Evolutionary conservation across 1,140 invertebrate species (phyloP), one percentile per base, ranked within the genome.

Genomic region (Leptinotarsa undecemlineata): DNA sequence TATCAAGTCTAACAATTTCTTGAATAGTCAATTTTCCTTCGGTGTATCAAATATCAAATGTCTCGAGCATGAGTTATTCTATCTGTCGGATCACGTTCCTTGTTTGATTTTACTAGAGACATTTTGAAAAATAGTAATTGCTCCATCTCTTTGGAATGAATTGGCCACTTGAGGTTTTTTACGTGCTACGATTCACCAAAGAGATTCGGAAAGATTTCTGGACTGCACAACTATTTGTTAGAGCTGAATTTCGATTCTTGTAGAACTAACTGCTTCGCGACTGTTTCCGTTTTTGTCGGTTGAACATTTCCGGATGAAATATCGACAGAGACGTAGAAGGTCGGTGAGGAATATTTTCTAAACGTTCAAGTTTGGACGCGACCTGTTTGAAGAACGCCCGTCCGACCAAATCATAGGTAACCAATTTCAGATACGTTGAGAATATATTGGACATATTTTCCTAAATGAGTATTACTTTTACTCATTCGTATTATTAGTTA

Each of bases 61-160:
- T 57, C 68, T 51, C 17, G 48, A 26, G 14, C 42, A 48, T 42
- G 68, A 69, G 68, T 42, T 48, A 71, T 71, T 71, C 60, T 20
- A 19, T 21, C 20, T 64, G 69, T 68, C 76, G 15, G 57, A 61
- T 73, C 78, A 80, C 78, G 78, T 80, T 73, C 71, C 78, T 76
- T 75, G 75, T 78, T 78, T 80, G 78, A 80, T 80, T 80, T 72
- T 73, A 71, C 51, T 76, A 73, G 57, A 66, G 78, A 80, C 78
- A 71, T 80, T 78, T 80, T 80, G 78, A 80, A 80, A 80, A 80
- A 80, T 78, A 76, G 78, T 80, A 80, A 80, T 80, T 80, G 78
- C 78, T 78, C 78, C 78, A 80, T 80, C 78, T 78, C 68, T 71
- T 74, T 76, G 72, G 74, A 77, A 78, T 68, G 78, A 76, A 80